phyloP scores from a whole-genome alignment of 2,797 vertebrate species.

The Myotis planiceps region DNA sequence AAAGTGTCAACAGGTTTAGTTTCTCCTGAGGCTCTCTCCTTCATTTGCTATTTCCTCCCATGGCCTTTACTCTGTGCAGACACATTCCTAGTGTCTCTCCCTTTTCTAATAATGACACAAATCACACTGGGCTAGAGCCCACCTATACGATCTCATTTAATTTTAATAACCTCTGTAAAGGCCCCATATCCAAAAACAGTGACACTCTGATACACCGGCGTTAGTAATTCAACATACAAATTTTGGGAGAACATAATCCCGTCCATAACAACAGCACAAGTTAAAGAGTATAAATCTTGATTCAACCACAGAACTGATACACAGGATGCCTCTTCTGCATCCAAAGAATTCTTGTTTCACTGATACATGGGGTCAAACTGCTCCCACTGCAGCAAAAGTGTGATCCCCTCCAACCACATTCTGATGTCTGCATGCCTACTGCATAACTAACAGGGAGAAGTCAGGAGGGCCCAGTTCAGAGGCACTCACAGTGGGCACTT shows the following conservation, averaged over 20 bases:
- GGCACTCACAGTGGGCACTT: background rate
- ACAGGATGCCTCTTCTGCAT: background rate
- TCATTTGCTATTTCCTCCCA: background rate
- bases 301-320: background rate
- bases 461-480: rapidly evolving
- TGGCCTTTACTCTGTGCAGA: background rate
- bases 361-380: background rate
- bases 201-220: background rate
- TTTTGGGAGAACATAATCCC: background rate
- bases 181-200: background rate
- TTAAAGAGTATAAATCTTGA: background rate
- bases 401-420: background rate
- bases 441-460: background rate
- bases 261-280: background rate
- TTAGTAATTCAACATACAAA: background rate
- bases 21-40: background rate
- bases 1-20: background rate
- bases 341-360: background rate
- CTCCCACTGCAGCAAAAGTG: background rate
- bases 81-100: background rate
- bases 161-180: background rate
- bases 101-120: background rate
- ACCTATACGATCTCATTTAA: background rate
- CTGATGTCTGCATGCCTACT: background rate
- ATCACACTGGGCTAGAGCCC: background rate